phyloP scores from a whole-genome alignment of 2,888 invertebrate species.

The Acleris sparsana region DNA sequence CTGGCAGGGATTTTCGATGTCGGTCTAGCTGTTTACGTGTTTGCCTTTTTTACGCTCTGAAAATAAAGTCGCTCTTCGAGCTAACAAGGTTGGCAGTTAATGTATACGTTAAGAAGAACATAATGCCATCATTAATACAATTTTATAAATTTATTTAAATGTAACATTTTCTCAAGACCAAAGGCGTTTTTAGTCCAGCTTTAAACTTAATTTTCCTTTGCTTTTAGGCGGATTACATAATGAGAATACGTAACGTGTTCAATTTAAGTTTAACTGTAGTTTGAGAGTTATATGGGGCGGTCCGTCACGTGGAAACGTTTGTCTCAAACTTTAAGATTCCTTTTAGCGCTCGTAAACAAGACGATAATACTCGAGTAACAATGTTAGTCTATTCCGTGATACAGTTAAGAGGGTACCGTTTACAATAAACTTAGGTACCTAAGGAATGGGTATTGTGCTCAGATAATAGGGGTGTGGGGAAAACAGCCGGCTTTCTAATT shows the following conservation, averaged over 20 bases:
- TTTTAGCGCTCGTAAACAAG: conserved; percentile 59
- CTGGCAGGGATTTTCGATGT: too few relatives aligned
- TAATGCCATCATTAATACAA: too few relatives aligned
- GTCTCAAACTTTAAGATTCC: conserved; percentile 50
- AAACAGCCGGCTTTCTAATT: conserved; percentile 26
- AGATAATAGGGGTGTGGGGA: conserved; percentile 30
- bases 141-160: too few relatives aligned
- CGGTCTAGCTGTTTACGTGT: too few relatives aligned
- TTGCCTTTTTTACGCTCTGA: too few relatives aligned
- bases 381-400: conserved; percentile 49
- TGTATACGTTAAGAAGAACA: too few relatives aligned
- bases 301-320: conserved; percentile 35
- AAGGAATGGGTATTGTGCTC: conserved; percentile 28
- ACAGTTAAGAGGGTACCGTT: conserved; percentile 45
- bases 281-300: conserved; percentile 29
- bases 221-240: neutral
- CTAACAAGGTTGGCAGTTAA: too few relatives aligned
- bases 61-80: too few relatives aligned
- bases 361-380: conserved; percentile 49
- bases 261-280: conserved; percentile 29
- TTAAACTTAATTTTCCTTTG: neutral
- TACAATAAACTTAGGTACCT: conserved; percentile 38
- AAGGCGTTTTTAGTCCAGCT: neutral
- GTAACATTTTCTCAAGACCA: too few relatives aligned
- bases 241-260: conserved; percentile 6